Percentiles rank a stretch among this genome's conserved stretches.
Conservation (phyloP, 2,888 invertebrate species). For the Matsumyia berberina region DNA sequence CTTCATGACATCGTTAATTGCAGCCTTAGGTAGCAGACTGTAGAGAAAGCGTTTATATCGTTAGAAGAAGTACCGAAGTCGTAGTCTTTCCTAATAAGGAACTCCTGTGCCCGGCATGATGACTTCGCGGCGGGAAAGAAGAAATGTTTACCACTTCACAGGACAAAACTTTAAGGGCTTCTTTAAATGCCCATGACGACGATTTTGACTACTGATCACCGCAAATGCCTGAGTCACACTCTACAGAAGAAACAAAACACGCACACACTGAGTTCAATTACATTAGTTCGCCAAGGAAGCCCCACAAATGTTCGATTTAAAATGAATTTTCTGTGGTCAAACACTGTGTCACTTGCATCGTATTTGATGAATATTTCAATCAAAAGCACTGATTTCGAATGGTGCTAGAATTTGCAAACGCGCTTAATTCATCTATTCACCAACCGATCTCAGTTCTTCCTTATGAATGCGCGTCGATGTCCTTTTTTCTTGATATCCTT, state of each 20-base stretch:
- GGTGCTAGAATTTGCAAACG: constrained; percentile 81
- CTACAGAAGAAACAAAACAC: background rate
- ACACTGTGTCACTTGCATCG: constrained; percentile 1
- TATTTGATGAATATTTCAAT: constrained; percentile 77
- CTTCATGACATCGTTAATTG: no score
- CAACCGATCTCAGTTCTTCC: constrained; percentile 83
- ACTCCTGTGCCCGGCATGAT: no score
- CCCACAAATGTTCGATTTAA: constrained; percentile 29
- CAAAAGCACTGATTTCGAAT: constrained; percentile 84
- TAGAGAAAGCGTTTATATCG: no score
- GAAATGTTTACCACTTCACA: no score
- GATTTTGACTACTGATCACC: constrained; percentile 30
- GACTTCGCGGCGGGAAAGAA: no score
- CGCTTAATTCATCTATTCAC: constrained; percentile 80
- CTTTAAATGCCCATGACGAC: constrained; percentile 6
- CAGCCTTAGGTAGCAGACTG: no score
- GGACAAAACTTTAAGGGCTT: constrained; percentile 29
- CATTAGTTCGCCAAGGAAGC: constrained; percentile 15
- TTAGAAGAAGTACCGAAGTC: no score
- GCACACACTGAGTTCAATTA: background rate
- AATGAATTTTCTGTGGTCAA: constrained; percentile 7
- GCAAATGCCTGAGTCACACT: background rate
- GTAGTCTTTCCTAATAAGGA: no score
- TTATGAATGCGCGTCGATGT: constrained; percentile 77
- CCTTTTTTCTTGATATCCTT: constrained; percentile 48